Evolutionary conservation across 2,797 vertebrate species (phyloP).

Genomic region (Euphonia xanthogaster): DNA sequence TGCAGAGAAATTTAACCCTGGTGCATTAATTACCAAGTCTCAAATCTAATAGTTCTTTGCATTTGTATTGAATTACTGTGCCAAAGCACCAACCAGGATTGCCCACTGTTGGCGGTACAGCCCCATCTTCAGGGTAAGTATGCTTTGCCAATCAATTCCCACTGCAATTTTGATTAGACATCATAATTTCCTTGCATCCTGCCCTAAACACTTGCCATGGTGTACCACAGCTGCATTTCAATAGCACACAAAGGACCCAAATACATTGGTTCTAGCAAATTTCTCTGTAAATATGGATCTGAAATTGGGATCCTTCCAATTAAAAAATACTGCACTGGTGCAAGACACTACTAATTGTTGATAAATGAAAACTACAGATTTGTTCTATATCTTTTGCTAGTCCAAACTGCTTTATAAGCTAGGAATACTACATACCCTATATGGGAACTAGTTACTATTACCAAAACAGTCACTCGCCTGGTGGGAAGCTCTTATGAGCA

Average conservation of each 20-base stretch:
- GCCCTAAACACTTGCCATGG: not conserved
- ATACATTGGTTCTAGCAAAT: not conserved
- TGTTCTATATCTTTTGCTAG: not conserved
- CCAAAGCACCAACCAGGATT: not conserved
- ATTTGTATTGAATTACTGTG: not conserved
- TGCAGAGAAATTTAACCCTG: not conserved
- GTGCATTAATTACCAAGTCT: not conserved
- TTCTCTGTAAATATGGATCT: not conserved
- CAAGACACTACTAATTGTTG: not conserved
- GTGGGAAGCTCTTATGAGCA: not conserved
- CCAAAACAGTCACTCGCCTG: not conserved
- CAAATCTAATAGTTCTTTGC: not conserved
- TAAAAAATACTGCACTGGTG: not conserved
- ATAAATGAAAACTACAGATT: not conserved
- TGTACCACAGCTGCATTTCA: constrained; percentile 21
- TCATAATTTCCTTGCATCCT: constrained; percentile 19
- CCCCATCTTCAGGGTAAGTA: constrained; percentile 30
- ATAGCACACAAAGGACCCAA: not conserved
- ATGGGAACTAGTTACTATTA: not conserved
- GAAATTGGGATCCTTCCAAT: not conserved
- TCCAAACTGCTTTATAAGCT: not conserved
- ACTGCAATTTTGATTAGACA: constrained; percentile 16
- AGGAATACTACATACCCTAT: not conserved
- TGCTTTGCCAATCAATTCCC: constrained; percentile 30
- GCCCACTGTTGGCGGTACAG: not conserved